Base-by-base conservation (phyloP, 1,140 invertebrate species). In the Phocides pigmalion region DNA sequence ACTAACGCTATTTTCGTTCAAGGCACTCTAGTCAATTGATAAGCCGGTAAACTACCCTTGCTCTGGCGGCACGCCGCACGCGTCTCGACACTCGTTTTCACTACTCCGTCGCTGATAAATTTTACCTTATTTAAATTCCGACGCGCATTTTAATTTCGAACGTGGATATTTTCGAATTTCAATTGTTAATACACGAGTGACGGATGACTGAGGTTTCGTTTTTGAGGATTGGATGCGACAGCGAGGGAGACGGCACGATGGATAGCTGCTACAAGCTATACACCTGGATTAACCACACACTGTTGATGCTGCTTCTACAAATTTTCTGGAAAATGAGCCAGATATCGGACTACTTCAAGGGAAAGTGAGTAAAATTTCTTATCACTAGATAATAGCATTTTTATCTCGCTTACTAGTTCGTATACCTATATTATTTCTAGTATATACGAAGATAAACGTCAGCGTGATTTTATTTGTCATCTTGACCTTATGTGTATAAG, bases 311-410 rank as follows among this genome's bases (percentile, higher is more conserved):
- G 66, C 65, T 89, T 35, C 77, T 89, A 53, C 85, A 91, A 71
- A 87, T 89, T 68, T 83, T 91, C 66, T 91, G 88, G 88, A 90
- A 90, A 76, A 79, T 89, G 70, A 89, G 82, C 70, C 88, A 90
- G 73, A 84, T 90, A 69, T 84, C 88, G 53, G 84, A 90, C 68
- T 90, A 79, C 67, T 89, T 90, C 47, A 86, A 79, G 62, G 81
- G 79, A 68, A 89, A 86, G 88, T 90, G 61, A 90, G 88, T 84
- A 67, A 28, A 4, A 8, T 35, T 51, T 47, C 44, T 22, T 47
- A 47, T 47, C 17, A 2, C 16, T 47, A 2, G 44, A 47, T 47
- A 47, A 20, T 44, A 6, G 22, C 17, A 35, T 47, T 47, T 22
- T 22, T 19, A 16, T 5, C 19, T 22, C 15, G 17, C 22, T 47